These are phyloP conservation scores for Mus caroli DNA, from an alignment of 2,797 vertebrate species.

Conservation along the genomic window DNA sequence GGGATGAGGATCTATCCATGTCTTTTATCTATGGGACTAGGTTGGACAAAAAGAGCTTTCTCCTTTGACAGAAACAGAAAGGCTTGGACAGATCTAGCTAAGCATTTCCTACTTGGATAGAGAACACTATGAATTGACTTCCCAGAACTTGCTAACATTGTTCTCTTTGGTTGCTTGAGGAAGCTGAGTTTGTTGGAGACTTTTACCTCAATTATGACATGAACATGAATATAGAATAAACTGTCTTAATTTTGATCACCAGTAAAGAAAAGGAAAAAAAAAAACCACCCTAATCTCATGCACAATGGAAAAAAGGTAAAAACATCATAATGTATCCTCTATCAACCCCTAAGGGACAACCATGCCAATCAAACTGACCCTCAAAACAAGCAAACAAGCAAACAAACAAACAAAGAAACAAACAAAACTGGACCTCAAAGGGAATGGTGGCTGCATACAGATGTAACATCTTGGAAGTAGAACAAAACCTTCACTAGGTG, in stretches of 20 bases:
- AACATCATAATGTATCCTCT: neutral
- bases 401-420: too few relatives aligned
- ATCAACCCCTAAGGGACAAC: neutral
- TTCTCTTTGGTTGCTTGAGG: neutral
- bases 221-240: constrained; percentile 7
- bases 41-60: neutral
- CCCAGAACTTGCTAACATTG: neutral
- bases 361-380: neutral
- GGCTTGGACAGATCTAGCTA: neutral
- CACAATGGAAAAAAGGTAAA: constrained; percentile 10
- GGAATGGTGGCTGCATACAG: neutral
- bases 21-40: neutral
- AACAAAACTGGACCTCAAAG: too few relatives aligned
- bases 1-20: neutral
- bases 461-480: neutral
- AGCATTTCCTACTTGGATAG: neutral
- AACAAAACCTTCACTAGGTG: neutral
- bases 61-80: neutral
- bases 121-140: neutral
- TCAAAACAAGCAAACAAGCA: too few relatives aligned
- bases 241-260: constrained; percentile 51
- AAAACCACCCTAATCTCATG: neutral
- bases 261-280: neutral
- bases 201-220: neutral
- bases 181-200: constrained; percentile 12